These are phyloP conservation scores for Crambe crambe DNA, from an alignment of 37 sponge, comb jelly and placozoan genomes.

Conservation along the genomic window DNA sequence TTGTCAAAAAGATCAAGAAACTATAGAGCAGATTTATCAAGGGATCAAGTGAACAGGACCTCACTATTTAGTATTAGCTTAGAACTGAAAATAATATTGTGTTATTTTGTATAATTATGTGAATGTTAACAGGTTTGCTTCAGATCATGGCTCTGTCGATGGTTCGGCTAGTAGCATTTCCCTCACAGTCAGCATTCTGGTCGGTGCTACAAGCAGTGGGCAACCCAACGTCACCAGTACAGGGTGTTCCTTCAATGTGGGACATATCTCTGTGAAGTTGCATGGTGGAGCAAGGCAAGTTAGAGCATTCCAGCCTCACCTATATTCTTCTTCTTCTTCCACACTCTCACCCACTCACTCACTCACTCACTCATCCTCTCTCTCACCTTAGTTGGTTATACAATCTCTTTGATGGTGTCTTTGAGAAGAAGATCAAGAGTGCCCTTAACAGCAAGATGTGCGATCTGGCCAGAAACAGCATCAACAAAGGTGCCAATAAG, in stretches of 20 bases:
- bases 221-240: constrained; percentile 59
- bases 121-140: not conserved
- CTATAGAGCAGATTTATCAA: too few species aligned
- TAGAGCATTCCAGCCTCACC: not conserved
- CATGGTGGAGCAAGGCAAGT: constrained; percentile 83
- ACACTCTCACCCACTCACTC: not conserved
- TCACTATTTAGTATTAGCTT: too few species aligned
- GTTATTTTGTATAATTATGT: too few species aligned
- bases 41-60: too few species aligned
- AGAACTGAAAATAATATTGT: too few species aligned
- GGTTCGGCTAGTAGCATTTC: constrained; percentile 38
- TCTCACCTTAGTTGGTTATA: constrained; percentile 86
- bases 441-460: constrained; percentile 57
- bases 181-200: constrained; percentile 17
- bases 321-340: not conserved
- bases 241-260: constrained; percentile 60
- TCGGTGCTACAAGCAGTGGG: constrained; percentile 54
- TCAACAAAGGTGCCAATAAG: constrained; percentile 68
- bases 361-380: not conserved
- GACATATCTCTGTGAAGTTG: constrained; percentile 64
- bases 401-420: constrained; percentile 68
- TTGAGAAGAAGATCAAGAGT: constrained; percentile 59
- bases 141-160: constrained; percentile 59
- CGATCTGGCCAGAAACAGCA: constrained; percentile 47
- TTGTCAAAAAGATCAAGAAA: too few species aligned